These are phyloP conservation scores for Lochmaea crataegi DNA, from an alignment of 2,888 invertebrate species.

Conservation along the genomic window DNA sequence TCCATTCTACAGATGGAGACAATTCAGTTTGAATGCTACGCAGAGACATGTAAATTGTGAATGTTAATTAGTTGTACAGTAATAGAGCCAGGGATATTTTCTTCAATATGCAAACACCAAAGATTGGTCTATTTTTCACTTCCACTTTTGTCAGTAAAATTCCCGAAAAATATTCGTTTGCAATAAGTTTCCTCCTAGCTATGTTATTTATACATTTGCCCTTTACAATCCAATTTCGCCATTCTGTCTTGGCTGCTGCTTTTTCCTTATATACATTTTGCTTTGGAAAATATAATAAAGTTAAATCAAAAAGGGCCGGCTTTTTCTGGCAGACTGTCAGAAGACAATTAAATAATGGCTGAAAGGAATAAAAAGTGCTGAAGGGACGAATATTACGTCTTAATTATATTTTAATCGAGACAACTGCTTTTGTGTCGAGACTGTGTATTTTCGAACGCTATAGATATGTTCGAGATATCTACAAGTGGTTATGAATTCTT, in stretches of 20 bases:
- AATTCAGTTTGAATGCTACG: no score
- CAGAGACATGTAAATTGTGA: no score
- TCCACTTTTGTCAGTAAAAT: conserved; percentile 16
- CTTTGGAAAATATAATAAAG: conserved; percentile 35
- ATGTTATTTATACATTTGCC: conserved; percentile 22
- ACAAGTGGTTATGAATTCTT: conserved; percentile 2
- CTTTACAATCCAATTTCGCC: conserved; percentile 29
- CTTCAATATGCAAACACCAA: no score
- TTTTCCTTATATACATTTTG: conserved; percentile 29
- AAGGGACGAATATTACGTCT: conserved; percentile 18
- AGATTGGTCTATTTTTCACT: neutral
- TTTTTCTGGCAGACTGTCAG: neutral
- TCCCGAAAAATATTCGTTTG: conserved; percentile 19
- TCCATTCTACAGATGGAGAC: no score
- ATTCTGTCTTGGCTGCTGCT: conserved; percentile 35
- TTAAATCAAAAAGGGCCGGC: conserved; percentile 30
- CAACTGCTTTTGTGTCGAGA: neutral
- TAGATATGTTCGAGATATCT: neutral
- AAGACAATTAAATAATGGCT: conserved; percentile 34
- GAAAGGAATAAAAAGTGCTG: conserved; percentile 23
- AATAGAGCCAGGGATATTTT: no score
- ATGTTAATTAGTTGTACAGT: no score
- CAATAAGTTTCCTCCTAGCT: conserved; percentile 9
- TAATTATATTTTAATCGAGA: conserved; percentile 22
- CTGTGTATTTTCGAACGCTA: neutral